A percentile compares a stretch with the other conserved stretches of the same genome.
These are phyloP conservation scores for Brachymystax lenok DNA, from an alignment of 2,797 vertebrate species.

Conservation along the genomic window DNA sequence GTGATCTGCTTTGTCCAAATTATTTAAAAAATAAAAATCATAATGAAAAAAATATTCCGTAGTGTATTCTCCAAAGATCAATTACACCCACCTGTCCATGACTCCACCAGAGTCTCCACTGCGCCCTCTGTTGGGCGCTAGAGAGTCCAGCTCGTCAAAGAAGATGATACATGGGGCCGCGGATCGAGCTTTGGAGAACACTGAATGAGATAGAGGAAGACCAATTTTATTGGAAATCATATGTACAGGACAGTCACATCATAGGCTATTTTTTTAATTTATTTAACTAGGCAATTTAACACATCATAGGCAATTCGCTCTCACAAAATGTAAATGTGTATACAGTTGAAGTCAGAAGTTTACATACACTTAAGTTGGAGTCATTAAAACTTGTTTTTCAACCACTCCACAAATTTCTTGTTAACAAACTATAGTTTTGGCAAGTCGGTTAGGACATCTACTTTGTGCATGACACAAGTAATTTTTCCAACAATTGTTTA, in stretches of 20 bases:
- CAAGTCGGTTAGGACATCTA: no score
- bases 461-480: no score
- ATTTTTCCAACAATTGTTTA: no score
- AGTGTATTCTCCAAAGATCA: not conserved
- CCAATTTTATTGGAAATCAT: not conserved
- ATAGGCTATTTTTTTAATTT: not conserved
- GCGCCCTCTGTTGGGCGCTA: slow-evolving; percentile 90
- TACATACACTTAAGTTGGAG: no score
- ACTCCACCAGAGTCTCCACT: slow-evolving; percentile 95
- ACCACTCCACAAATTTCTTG: no score
- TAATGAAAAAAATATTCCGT: not conserved
- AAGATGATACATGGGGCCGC: slow-evolving; percentile 93
- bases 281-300: no score
- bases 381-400: no score
- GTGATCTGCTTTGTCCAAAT: not conserved
- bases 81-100: slow-evolving; percentile 87
- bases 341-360: no score
- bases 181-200: slow-evolving; percentile 84
- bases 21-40: not conserved
- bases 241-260: not conserved
- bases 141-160: slow-evolving; percentile 95
- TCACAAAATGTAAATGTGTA: no score
- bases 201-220: slow-evolving; percentile 61
- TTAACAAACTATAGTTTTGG: no score
- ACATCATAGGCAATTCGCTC: no score